Conservation (phyloP, 2,888 invertebrate genomes). For the Agrotis segetum region DNA sequence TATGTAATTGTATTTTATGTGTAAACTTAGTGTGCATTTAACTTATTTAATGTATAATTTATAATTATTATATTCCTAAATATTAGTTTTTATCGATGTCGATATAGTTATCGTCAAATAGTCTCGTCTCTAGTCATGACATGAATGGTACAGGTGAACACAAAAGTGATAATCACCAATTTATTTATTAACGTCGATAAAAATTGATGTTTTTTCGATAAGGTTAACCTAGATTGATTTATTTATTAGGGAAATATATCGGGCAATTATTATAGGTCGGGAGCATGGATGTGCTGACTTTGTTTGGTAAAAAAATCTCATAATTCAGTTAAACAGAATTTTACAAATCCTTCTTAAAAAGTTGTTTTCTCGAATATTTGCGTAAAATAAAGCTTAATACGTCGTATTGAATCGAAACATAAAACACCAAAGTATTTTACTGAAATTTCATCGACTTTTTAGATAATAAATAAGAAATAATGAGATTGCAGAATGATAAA, state of each 20-base stretch:
- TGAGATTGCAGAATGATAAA: conserved; percentile 72
- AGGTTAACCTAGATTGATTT: conserved; percentile 82
- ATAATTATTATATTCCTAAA: conserved; percentile 69
- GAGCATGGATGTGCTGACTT: conserved; percentile 65
- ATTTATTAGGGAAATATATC: conserved; percentile 88
- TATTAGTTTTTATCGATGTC: conserved; percentile 61
- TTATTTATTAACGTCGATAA: conserved; percentile 56
- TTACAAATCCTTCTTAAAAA: conserved; percentile 53
- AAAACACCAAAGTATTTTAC: conserved; percentile 89
- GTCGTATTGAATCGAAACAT: conserved; percentile 87
- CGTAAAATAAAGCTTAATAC: conserved; percentile 65
- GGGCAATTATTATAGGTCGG: conserved; percentile 77
- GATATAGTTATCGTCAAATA: conserved; percentile 29
- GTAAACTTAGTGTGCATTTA: conserved; percentile 82
- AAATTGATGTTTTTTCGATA: conserved; percentile 58
- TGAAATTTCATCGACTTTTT: conserved; percentile 90
- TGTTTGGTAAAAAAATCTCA: conserved; percentile 51
- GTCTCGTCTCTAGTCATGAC: conserved; percentile 60
- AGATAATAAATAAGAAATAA: conserved; percentile 88
- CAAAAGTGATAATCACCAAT: conserved; percentile 23
- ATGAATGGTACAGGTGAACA: conserved; percentile 38
- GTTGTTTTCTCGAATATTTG: conserved; percentile 59
- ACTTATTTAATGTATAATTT: conserved; percentile 79
- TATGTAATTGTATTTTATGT: conserved; percentile 83
- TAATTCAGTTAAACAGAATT: conserved; percentile 52